Base-by-base conservation (phyloP, 2,888 invertebrate genomes). In the Leucozona laternaria region DNA sequence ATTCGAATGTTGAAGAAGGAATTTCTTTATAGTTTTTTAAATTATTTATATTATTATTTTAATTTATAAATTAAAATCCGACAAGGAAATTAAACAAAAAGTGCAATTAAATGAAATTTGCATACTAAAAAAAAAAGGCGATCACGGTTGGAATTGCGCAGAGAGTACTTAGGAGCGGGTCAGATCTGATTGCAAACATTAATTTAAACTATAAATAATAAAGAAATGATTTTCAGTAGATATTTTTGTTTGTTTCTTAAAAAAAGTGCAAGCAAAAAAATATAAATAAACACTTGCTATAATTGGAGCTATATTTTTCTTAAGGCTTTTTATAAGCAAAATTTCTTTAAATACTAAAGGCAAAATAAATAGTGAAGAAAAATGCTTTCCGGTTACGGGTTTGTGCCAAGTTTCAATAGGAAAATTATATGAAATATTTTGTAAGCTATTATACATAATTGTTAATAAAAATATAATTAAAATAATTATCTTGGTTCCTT, bases 221-320 rank as follows among this genome's bases (percentile, higher is more conserved):
- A 71, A 20, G 53, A 73, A 85, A 37, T n/a, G 17, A 20, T 79
- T 70, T 75, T 88, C 40, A 73, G 60, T 88, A 90, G 89, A 90
- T 90, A 90, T 90, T 89, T 89, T 90, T 90, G 90, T 89, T 90
- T 90, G 88, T 89, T 88, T 68, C 53, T 62, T 58, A 57, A 71
- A 79, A 75, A 83, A 50, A 87, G 82, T 83, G 83, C 77, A 75
- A 73, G 45, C 45, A 20, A 66, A 66, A 57, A 40, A 58, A 53
- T 53, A 34, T 28, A 45, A 71, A 45, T 20, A 13, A 40, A 37
- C 8, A 53, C 8, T 50, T 66, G 28, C 13, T 15, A 17, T 73
- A 53, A 25, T 55, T 55, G 58, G n/a, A 62, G 34, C 17, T 31
- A 53, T 22, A 7, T 22, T 57, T 80, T 57, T 10, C 7, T 11